A percentile compares a stretch with the other conserved stretches of the same genome.
These are phyloP conservation scores for Eospalax fontanierii DNA, from an alignment of 2,797 vertebrate species.

Conservation along the genomic window DNA sequence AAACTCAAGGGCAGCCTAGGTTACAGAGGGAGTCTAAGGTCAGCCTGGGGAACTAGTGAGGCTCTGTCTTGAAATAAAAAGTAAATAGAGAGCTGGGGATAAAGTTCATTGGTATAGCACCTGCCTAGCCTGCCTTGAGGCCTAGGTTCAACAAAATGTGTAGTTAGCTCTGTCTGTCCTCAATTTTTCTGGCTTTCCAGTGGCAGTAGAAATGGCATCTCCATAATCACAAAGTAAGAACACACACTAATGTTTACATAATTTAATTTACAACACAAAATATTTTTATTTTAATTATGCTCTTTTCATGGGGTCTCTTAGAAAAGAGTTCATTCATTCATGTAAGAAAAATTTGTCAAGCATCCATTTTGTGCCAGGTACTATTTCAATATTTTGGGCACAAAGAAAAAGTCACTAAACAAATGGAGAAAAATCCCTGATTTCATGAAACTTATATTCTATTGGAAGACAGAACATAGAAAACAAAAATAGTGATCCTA, in stretches of 20 bases:
- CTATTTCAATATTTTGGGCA: not conserved
- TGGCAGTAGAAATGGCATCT: not conserved
- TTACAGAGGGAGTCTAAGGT: no score
- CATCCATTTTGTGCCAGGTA: not conserved
- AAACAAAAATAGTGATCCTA: not conserved
- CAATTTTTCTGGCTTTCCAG: not conserved
- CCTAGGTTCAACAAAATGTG: no score
- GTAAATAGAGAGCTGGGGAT: not conserved
- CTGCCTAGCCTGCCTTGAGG: not conserved
- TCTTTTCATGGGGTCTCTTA: constrained; percentile 14
- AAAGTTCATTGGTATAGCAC: not conserved
- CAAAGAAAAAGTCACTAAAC: not conserved
- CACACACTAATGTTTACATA: constrained; percentile 11
- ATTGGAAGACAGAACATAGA: not conserved
- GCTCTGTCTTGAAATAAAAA: no score
- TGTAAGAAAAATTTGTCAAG: constrained; percentile 15
- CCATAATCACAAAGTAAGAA: constrained; percentile 40
- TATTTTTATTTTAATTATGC: not conserved
- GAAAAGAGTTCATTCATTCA: constrained; percentile 28
- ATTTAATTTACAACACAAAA: constrained; percentile 52
- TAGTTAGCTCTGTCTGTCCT: no score
- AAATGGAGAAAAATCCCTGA: constrained; percentile 14
- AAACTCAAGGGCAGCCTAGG: no score
- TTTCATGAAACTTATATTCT: not conserved
- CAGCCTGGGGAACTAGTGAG: no score